Percentiles rank a stretch among this genome's conserved stretches.
Conservation (phyloP, 2,888 invertebrate genomes). For the Lasius fuliginosus region DNA sequence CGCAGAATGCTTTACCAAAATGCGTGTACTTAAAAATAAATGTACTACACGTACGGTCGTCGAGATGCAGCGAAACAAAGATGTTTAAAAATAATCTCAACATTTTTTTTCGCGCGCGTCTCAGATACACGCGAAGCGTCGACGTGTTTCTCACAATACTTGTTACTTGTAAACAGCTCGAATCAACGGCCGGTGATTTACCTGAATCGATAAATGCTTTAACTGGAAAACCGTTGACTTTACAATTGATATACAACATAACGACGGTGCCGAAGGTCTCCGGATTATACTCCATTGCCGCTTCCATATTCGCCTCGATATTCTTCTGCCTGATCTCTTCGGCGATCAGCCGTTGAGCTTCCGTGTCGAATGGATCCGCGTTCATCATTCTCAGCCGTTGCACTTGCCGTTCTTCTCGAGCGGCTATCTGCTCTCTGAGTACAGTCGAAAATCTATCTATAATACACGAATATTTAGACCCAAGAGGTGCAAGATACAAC, state of each 20-base stretch:
- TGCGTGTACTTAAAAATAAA: slow-evolving; percentile 74
- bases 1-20: slow-evolving; percentile 61
- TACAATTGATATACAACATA: slow-evolving; percentile 99
- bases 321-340: slow-evolving; percentile 98
- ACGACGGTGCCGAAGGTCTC: slow-evolving; percentile 99
- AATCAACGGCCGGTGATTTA: slow-evolving; percentile 73
- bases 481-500: background rate
- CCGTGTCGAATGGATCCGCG: slow-evolving; percentile 98
- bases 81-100: slow-evolving; percentile 62
- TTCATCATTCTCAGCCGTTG: slow-evolving; percentile 95
- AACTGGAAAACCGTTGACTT: slow-evolving; percentile 98
- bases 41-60: background rate
- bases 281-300: slow-evolving; percentile 99
- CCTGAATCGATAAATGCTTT: slow-evolving; percentile 99
- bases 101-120: background rate
- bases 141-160: background rate
- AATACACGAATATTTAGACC: slow-evolving; percentile 38
- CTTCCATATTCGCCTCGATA: slow-evolving; percentile 99
- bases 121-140: background rate
- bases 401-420: slow-evolving; percentile 93
- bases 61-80: slow-evolving; percentile 49
- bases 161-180: background rate
- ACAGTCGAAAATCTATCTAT: slow-evolving; percentile 93
- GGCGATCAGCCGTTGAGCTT: slow-evolving; percentile 97
- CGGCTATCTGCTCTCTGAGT: slow-evolving; percentile 93